Evolutionary conservation across 2,113 vertebrate species (phyloP), one percentile per base, ranked within the genome.

Genomic region (Nesogale talazaci): DNA sequence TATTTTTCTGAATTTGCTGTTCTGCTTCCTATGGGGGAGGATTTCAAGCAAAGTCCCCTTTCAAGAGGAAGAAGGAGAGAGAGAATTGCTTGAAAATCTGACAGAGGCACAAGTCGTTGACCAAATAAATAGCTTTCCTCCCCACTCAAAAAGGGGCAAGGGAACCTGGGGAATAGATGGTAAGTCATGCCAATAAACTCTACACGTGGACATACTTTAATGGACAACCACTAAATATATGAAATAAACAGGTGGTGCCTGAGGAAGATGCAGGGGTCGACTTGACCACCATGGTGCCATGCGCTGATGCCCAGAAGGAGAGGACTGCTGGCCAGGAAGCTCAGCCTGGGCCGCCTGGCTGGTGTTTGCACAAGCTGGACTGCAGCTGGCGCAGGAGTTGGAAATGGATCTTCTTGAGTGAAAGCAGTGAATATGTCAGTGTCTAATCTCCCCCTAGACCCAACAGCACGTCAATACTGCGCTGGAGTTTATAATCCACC

Each of bases 381-480:
- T 16, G 95, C 87, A 76, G 92, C 93, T 70, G 89, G 46, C 27
- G 56, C 22, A 10, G 59, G 83, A 82, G 1, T 20, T 75, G 75
- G 65, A 27, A 52, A 61, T 4, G 3, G 1, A 10, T 80, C 93
- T 78, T 31, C 42, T 0, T 2, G 72, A 40, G 52, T 93, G 65
- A 20, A 78, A 34, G 59, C 42, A 31, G 89, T 42, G 31, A 79
- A 46, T 65, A 69, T 63, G 25, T 22, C 69, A 1, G 38, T 29
- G 12, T n/a, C 79, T 42, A 11, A 34, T 72, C 81, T 52, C n/a
- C 87, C 56, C 89, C 70, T 46, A 27, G 65, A 75, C 8, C 79
- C 19, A 0, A 4, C 6, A 17, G 93, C 83, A 34, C 0, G 27
- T 27, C 29, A 5, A 59, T 57, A 31, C 3, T 0, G 0, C 4